Percentiles rank a stretch among this genome's conserved stretches.
These are phyloP conservation scores for Drosophila trapezifrons DNA, from an alignment of 1,140 invertebrate species.

Conservation along the genomic window DNA sequence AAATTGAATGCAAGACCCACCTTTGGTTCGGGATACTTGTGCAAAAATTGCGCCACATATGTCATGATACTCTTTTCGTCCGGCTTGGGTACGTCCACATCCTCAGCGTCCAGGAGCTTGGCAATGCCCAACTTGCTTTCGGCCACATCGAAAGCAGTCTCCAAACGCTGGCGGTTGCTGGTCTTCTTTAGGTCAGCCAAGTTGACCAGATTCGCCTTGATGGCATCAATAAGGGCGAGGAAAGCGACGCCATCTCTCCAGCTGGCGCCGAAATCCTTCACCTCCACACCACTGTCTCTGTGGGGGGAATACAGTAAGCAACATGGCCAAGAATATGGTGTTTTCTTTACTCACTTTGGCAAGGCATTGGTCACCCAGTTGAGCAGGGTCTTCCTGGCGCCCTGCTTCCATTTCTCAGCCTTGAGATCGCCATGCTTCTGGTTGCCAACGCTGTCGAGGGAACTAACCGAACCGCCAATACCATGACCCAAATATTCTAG, in stretches of 20 bases:
- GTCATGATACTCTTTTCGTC: conserved; percentile 99
- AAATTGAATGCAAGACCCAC: conserved; percentile 63
- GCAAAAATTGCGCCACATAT: conserved; percentile 99
- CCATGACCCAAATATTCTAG: conserved; percentile 93
- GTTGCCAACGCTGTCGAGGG: conserved; percentile 89
- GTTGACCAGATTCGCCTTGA: conserved; percentile 96
- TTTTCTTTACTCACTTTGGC: conserved; percentile 89
- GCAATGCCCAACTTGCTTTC: conserved; percentile 96
- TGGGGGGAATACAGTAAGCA: neutral
- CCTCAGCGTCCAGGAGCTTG: conserved; percentile 96
- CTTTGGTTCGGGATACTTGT: conserved; percentile 95
- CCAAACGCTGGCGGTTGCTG: conserved; percentile 91
- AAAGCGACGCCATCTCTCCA: conserved; percentile 99
- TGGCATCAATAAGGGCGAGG: conserved; percentile 97
- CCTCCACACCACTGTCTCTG: conserved; percentile 93
- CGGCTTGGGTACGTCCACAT: conserved; percentile 98
- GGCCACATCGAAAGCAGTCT: conserved; percentile 97
- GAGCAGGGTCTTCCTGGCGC: conserved; percentile 95
- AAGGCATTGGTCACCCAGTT: conserved; percentile 97
- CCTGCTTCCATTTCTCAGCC: conserved; percentile 93
- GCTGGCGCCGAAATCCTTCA: conserved; percentile 97
- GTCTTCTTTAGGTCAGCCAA: conserved; percentile 91
- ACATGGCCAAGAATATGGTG: too few relatives aligned
- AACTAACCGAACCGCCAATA: conserved; percentile 91
- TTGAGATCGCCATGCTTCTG: conserved; percentile 86